Evolutionary conservation across 2,888 invertebrate species (phyloP).

Genomic region (Chesias legatella): DNA sequence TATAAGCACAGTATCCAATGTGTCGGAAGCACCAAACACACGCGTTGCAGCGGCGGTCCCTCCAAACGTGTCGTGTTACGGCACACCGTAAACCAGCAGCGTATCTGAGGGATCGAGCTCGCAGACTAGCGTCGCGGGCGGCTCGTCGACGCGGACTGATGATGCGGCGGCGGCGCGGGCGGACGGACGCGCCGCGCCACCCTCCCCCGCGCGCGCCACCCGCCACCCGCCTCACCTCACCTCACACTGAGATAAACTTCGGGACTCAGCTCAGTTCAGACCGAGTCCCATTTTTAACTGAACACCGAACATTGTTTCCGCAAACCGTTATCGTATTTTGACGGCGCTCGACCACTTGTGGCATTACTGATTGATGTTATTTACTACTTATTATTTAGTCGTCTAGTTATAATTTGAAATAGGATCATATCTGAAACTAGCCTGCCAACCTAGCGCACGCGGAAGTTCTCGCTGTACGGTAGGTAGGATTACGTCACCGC

Average conservation of each 20-base stretch:
- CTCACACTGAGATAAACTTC: constrained; percentile 73
- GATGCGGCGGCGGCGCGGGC: constrained; percentile 72
- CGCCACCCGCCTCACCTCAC: constrained; percentile 51
- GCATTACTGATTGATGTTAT: constrained; percentile 23
- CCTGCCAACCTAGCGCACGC: constrained; percentile 63
- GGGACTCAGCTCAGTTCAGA: constrained; percentile 70
- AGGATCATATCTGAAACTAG: constrained; percentile 37
- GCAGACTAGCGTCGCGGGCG: constrained; percentile 72
- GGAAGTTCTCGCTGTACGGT: constrained; percentile 64
- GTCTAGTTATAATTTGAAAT: constrained; percentile 25
- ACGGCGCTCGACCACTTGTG: constrained; percentile 40
- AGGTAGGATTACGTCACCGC: constrained; percentile 71
- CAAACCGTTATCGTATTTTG: constrained; percentile 60
- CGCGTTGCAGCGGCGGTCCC: constrained; percentile 72
- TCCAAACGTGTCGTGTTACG: constrained; percentile 81
- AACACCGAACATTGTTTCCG: constrained; percentile 60
- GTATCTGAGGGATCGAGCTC: constrained; percentile 78
- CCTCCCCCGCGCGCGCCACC: constrained; percentile 39
- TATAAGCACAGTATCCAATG: constrained; percentile 70
- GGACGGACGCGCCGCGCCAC: constrained; percentile 67
- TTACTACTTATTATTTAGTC: constrained; percentile 3
- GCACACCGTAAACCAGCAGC: constrained; percentile 79
- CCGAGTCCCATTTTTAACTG: constrained; percentile 72
- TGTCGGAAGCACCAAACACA: constrained; percentile 74
- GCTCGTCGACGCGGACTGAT: constrained; percentile 77